Evolutionary conservation across 1,140 invertebrate genomes (phyloP).

Genomic region (Achroia grisella): DNA sequence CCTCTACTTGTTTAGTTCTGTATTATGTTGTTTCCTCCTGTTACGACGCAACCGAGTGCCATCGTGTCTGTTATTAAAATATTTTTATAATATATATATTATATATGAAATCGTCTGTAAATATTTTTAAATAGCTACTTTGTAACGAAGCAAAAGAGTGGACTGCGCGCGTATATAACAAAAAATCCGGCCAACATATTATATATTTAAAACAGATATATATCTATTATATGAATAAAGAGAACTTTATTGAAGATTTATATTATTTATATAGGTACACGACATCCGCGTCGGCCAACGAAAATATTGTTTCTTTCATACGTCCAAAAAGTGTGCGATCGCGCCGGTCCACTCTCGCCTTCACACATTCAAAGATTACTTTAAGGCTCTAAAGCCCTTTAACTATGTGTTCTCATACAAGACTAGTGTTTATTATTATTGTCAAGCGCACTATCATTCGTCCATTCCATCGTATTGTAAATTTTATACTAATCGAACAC

Average conservation of each 20-base stretch:
- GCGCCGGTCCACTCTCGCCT: no score
- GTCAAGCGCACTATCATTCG: conserved; percentile 39
- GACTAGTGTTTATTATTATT: conserved; percentile 25
- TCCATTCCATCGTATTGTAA: conserved; percentile 56
- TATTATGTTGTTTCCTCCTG: background rate
- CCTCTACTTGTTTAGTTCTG: conserved; percentile 4
- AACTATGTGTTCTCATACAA: conserved; percentile 31
- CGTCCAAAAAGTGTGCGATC: no score
- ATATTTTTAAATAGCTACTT: conserved; percentile 43
- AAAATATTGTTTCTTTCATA: no score
- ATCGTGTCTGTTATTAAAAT: conserved; percentile 59
- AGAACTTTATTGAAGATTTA: background rate
- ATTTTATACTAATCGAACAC: conserved; percentile 33
- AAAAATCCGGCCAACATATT: conserved; percentile 51
- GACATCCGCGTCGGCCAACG: no score
- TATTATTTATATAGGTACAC: background rate
- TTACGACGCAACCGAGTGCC: conserved; percentile 57
- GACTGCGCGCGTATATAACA: conserved; percentile 33
- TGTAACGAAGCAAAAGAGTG: conserved; percentile 38
- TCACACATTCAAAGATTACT: no score
- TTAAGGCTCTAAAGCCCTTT: no score
- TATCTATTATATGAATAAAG: conserved; percentile 3
- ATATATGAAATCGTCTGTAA: conserved; percentile 42
- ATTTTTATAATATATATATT: no score
- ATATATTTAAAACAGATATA: conserved; percentile 12